Evolutionary conservation across 1,140 invertebrate genomes (phyloP).

Genomic region (Aphelenchoides fujianensis): DNA sequence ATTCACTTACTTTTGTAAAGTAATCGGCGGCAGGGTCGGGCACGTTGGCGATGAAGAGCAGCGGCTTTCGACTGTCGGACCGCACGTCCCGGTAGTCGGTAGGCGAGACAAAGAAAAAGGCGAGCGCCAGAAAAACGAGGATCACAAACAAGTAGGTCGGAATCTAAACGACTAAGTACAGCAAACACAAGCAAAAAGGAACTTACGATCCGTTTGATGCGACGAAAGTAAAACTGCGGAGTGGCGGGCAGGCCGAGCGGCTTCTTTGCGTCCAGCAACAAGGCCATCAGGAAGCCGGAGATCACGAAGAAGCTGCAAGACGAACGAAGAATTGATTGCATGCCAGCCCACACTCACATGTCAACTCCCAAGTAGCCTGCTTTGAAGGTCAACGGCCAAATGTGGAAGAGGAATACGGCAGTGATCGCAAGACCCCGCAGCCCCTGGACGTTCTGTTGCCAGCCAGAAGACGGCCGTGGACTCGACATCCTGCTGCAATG

Average conservation of each 20-base stretch:
- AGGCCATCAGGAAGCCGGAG: background rate
- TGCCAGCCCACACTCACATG: too few species aligned
- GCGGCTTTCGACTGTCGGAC: background rate
- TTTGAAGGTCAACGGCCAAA: background rate
- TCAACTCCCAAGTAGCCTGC: background rate
- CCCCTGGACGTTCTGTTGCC: background rate
- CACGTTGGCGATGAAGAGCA: background rate
- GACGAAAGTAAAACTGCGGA: background rate
- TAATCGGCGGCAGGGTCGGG: background rate
- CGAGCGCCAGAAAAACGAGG: background rate
- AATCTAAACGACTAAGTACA: too few species aligned
- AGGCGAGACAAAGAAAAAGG: background rate
- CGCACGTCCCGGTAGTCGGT: background rate
- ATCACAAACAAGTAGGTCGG: background rate
- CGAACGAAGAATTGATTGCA: too few species aligned
- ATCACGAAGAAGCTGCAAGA: slow-evolving; percentile 5
- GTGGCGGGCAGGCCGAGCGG: too few species aligned
- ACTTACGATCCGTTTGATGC: background rate
- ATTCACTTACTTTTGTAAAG: background rate
- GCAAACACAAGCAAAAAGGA: too few species aligned
- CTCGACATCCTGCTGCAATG: too few species aligned
- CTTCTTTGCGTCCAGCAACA: background rate
- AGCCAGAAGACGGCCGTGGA: too few species aligned
- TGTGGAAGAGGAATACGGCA: background rate
- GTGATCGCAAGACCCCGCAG: background rate